These are phyloP conservation scores for Hemaris fuciformis DNA, from an alignment of 2,888 invertebrate genomes.

Conservation along the genomic window DNA sequence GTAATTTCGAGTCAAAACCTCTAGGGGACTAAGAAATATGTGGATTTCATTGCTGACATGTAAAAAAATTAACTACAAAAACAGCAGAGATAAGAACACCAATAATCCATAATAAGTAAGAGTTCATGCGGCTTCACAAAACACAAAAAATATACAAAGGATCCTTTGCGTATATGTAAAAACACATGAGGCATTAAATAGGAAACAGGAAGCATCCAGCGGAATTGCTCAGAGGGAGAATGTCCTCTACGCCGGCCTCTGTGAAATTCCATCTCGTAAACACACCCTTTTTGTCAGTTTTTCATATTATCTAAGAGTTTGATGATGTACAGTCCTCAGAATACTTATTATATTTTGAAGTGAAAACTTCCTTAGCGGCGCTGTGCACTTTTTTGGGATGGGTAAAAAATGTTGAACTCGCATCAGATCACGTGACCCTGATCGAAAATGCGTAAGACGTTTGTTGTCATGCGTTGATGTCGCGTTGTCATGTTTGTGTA, in stretches of 20 bases:
- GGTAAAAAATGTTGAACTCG: no score
- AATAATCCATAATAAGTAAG: background rate
- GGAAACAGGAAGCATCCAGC: slow-evolving; percentile 10
- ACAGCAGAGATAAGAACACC: background rate
- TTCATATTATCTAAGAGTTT: background rate
- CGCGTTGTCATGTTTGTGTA: no score
- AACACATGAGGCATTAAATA: background rate
- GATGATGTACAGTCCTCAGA: background rate
- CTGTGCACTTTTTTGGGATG: no score
- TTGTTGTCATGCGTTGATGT: no score
- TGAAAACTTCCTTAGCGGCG: no score
- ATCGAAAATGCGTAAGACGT: no score
- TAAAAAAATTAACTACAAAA: no score
- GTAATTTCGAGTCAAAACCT: no score
- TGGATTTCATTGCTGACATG: no score
- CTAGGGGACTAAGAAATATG: no score
- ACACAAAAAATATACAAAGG: background rate
- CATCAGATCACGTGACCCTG: no score
- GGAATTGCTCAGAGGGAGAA: slow-evolving; percentile 20
- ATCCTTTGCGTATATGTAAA: background rate
- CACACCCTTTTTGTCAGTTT: slow-evolving; percentile 17
- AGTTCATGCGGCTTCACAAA: background rate
- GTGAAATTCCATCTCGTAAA: slow-evolving; percentile 24
- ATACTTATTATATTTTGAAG: background rate
- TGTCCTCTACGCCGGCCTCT: slow-evolving; percentile 14